Base-by-base conservation (phyloP, 2,797 vertebrate genomes). In the Acomys russatus region DNA sequence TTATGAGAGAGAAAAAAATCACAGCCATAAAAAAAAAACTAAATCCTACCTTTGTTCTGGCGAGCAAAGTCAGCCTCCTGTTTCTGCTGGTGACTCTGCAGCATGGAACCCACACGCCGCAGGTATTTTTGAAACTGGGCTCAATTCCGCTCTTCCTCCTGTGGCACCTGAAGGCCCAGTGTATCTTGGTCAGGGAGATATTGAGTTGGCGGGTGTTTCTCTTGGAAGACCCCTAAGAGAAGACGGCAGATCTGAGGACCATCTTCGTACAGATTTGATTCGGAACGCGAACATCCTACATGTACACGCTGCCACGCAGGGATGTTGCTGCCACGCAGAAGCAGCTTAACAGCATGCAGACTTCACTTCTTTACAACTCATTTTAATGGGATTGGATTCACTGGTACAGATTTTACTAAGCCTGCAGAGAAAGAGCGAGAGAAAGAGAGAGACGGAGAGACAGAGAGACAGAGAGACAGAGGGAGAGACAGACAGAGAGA, bases 1-100 rank as follows among this genome's bases (percentile, higher is more conserved):
- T 96, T 90, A 97, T 88, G 64, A 96, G 79, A 95, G 54, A 97
- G 92, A 54, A 76, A 97, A 98, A 97, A 95, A 79, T 90, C 76
- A 91, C 54, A 96, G 97, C 95, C 56, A 94, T 96, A 91, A 94
- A 86, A 82, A 94, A 87, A 73, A 44, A 44, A 44, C 90, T 56
- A 98, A 98, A 98, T 98, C 98, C 98, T 96, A 96, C 96, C 98
- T 98, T 98, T 98, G 98, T 98, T 98, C 97, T 97, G 92, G 88
- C 95, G 97, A 98, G 98, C 90, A 97, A 97, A 96, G 97, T 98
- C 98, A 98, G 96, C 71, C 0, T 97, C 96, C 95, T 88, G 94
- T 83, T 74, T 92, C 94, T 33, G 92, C 96, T 93, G 95, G 91
- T 95, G 94, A 71, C 97, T 97, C 97, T 96, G 95, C 92, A 64